Percentiles rank a stretch among this genome's conserved stretches.
Conservation (phyloP, 1,140 invertebrate species). For the Trissolcus basalis region DNA sequence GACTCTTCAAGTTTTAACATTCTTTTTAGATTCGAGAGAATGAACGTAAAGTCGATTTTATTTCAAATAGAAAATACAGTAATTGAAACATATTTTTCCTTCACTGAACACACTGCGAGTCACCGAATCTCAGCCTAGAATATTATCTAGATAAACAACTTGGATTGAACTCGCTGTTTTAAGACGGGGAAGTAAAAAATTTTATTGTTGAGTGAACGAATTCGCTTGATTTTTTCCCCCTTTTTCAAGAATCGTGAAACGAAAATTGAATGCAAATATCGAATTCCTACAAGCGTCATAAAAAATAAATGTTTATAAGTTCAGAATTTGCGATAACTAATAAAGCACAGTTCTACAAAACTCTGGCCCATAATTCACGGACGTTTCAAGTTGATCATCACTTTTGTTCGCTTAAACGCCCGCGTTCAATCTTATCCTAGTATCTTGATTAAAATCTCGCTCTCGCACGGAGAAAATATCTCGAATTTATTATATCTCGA, state of each 20-base stretch:
- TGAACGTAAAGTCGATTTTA: slow-evolving; percentile 16
- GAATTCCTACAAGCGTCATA: slow-evolving; percentile 15
- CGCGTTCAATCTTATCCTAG: slow-evolving; percentile 3
- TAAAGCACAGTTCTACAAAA: slow-evolving; percentile 18
- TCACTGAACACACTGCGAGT: not conserved
- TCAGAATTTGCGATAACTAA: slow-evolving; percentile 18
- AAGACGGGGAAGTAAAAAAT: too few relatives aligned
- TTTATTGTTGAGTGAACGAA: too few relatives aligned
- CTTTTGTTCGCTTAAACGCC: slow-evolving; percentile 5
- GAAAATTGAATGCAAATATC: too few relatives aligned
- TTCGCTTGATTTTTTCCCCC: too few relatives aligned
- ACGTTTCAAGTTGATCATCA: slow-evolving; percentile 10
- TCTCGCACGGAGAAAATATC: not conserved
- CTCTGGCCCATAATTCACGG: slow-evolving; percentile 11
- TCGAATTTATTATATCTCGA: slow-evolving; percentile 6
- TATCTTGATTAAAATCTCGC: slow-evolving; percentile 17
- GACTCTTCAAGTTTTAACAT: slow-evolving; percentile 19
- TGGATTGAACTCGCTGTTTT: too few relatives aligned
- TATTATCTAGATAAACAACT: slow-evolving; percentile 7
- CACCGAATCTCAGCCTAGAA: not conserved
- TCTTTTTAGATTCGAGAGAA: slow-evolving; percentile 19
- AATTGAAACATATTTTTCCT: slow-evolving; percentile 1
- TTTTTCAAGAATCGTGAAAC: too few relatives aligned
- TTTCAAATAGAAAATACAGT: slow-evolving; percentile 6
- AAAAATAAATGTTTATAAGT: slow-evolving; percentile 19